A percentile compares a stretch with the other conserved stretches of the same genome.
Evolutionary conservation across 2,888 invertebrate genomes (phyloP).

Genomic region (Unio delphinus): DNA sequence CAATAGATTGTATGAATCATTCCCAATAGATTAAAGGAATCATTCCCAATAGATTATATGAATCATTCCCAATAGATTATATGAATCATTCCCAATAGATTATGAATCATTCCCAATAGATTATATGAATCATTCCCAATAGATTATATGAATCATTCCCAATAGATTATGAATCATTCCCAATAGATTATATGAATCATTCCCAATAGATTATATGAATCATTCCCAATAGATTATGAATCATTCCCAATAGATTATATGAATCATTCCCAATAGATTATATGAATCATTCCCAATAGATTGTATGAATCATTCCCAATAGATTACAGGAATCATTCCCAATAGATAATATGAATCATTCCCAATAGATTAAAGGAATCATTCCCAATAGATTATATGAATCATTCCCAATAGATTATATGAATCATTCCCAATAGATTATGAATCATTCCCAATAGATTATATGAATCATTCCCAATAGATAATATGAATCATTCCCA

Average conservation of each 20-base stretch:
- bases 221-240: not conserved
- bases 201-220: not conserved
- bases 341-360: no score
- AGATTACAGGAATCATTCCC: no score
- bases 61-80: not conserved
- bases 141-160: not conserved
- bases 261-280: not conserved
- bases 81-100: not conserved
- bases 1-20: not conserved
- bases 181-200: not conserved
- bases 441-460: not conserved
- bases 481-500: not conserved
- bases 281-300: not conserved
- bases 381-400: not conserved
- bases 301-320: not conserved
- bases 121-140: not conserved
- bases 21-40: not conserved
- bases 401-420: not conserved
- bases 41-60: no score
- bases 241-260: not conserved
- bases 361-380: no score
- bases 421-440: not conserved
- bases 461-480: not conserved
- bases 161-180: not conserved
- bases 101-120: not conserved